Base-by-base conservation (phyloP, 1,140 invertebrate genomes). In the Panonychus citri region DNA sequence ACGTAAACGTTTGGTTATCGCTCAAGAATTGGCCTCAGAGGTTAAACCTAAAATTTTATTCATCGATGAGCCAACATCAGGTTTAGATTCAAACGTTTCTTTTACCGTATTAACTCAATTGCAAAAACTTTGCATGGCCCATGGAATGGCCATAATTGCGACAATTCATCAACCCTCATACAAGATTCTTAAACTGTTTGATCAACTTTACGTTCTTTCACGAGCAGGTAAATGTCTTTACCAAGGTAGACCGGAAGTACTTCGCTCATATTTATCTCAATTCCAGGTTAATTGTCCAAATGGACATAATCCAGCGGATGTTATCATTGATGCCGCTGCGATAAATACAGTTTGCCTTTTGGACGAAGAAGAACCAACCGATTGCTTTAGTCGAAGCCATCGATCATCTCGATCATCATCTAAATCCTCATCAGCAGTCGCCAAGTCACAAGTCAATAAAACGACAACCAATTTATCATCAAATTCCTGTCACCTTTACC, bases 1-100 rank as follows among this genome's bases (percentile, higher is more conserved):
- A 71, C 75, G 83, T 54, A 95, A 94, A 68, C 76, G 90, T 51
- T 70, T 95, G 40, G 88, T 88, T 2, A 89, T 95, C 62, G 88
- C 90, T n/a, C 71, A 93, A 55, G 90, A 95, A 40, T 58, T 60
- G 27, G 55, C 34, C 15, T 17, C 28, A 3, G 19, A 21, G 8
- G 34, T 39, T n/a, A 54, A 54, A n/a, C 52, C 52, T 17, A 54
- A 39, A 42, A 37, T 54, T 3, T 21, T 54, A 3, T 54, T 54
- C 19, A 50, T 70, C 24, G 68, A 70, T 61, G 68, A 70, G 56
- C 69, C 69, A 25, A 69, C 67, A 17, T 66, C 67, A 61, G 72
- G 70, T 7, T 64, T 74, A 30, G 86, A 91, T 69, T 87, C 82
- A 62, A 78, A 55, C 52, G 52, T 54, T 13, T 37, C 28, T 2